phyloP scores from a whole-genome alignment of 1,140 invertebrate species.

The Drosophila chauvacae region DNA sequence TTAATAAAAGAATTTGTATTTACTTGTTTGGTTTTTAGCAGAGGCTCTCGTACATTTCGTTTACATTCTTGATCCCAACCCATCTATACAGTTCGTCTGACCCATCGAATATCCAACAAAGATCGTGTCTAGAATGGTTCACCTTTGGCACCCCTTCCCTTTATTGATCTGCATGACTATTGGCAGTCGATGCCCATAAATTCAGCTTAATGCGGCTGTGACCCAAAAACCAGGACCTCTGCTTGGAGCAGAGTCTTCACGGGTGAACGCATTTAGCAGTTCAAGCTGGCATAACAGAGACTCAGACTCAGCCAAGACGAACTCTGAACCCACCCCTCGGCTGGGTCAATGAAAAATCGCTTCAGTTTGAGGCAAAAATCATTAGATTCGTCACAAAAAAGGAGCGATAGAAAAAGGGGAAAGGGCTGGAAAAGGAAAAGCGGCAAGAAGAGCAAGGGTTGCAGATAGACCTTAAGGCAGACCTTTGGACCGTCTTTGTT shows the following conservation, averaged over 20 bases:
- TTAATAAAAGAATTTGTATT: neutral
- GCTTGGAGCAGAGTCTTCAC: conserved; percentile 52
- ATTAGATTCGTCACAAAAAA: conserved; percentile 79
- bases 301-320: conserved; percentile 54
- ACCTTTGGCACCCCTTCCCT: conserved; percentile 17
- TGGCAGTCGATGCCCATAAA: conserved; percentile 69
- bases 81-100: conserved; percentile 1
- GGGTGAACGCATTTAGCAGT: conserved; percentile 70
- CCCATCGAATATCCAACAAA: conserved; percentile 8
- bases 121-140: neutral
- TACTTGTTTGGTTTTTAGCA: neutral
- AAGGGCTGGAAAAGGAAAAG: conserved; percentile 51
- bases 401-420: conserved; percentile 22
- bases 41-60: neutral
- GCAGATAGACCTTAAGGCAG: conserved; percentile 48
- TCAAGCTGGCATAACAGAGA: conserved; percentile 76
- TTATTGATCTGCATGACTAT: conserved; percentile 73
- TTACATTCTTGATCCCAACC: neutral
- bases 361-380: conserved; percentile 80
- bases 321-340: conserved; percentile 69
- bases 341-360: conserved; percentile 79
- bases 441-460: conserved; percentile 62
- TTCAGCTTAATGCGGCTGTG: conserved; percentile 69
- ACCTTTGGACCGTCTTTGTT: conserved; percentile 66
- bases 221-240: conserved; percentile 63